Percentiles rank a stretch among this genome's conserved stretches.
Conservation (phyloP, 2,797 vertebrate genomes). For the Macropodus opercularis region DNA sequence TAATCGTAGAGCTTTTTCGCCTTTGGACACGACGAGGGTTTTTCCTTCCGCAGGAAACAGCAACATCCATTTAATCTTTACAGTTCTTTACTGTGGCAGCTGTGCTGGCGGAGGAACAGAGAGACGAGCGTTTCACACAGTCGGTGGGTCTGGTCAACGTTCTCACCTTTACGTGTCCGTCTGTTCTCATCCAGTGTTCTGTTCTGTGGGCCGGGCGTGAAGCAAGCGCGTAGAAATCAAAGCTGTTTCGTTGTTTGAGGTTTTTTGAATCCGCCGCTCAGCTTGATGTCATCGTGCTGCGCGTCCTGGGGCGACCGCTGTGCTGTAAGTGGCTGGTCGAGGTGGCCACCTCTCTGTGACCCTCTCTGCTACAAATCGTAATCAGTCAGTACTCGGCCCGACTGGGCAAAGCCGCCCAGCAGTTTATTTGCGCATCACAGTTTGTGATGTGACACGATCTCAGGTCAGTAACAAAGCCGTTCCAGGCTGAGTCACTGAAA, state of each 20-base stretch:
- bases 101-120: not conserved
- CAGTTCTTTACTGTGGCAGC: conserved; percentile 6
- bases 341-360: not conserved
- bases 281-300: not conserved
- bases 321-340: not conserved
- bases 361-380: conserved; percentile 2
- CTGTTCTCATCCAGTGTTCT: no score
- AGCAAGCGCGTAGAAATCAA: no score
- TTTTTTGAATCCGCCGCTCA: no score
- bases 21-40: not conserved
- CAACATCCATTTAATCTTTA: not conserved
- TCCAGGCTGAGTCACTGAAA: conserved; percentile 8
- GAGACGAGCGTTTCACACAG: not conserved
- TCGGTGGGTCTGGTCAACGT: no score
- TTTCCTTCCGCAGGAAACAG: not conserved
- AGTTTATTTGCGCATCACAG: not conserved
- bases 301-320: not conserved
- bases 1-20: not conserved
- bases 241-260: no score
- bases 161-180: no score
- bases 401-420: not conserved
- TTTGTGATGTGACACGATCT: conserved; percentile 2
- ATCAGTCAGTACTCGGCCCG: not conserved
- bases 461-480: not conserved
- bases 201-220: no score